Conservation (phyloP, 2,113 vertebrate species). For the Barnardius zonarius region DNA sequence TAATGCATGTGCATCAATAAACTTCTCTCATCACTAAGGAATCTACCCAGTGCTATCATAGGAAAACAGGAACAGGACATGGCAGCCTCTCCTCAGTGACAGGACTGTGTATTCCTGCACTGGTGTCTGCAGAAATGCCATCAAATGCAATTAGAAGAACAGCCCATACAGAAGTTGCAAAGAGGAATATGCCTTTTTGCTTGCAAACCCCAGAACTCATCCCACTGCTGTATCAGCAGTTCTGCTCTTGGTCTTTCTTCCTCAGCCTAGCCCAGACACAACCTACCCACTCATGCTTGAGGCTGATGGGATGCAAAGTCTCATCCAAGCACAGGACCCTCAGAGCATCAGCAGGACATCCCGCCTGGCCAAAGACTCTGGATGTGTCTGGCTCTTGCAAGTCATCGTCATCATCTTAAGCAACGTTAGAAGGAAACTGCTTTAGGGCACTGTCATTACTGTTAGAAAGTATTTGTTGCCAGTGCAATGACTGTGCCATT, state of each 20-base stretch:
- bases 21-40: not conserved
- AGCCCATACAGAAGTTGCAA: not conserved
- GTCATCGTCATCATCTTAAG: not conserved
- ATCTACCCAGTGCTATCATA: not conserved
- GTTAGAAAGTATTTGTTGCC: not conserved
- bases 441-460: not conserved
- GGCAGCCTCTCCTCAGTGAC: not conserved
- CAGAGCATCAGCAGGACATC: not conserved
- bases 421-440: not conserved
- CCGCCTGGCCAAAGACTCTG: not conserved
- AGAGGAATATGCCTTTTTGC: not conserved
- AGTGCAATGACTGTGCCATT: not conserved
- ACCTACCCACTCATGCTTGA: constrained; percentile 54
- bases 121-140: not conserved
- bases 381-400: not conserved
- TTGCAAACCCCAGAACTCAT: constrained; percentile 1
- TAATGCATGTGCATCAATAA: not conserved
- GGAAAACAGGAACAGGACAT: not conserved
- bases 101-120: not conserved
- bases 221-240: not conserved
- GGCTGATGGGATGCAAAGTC: constrained; percentile 42
- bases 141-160: not conserved
- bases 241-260: constrained; percentile 43
- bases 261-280: constrained; percentile 73
- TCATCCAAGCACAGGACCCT: constrained; percentile 61